Conservation (phyloP, 2,113 vertebrate genomes). For the Myiopsitta monachus region DNA sequence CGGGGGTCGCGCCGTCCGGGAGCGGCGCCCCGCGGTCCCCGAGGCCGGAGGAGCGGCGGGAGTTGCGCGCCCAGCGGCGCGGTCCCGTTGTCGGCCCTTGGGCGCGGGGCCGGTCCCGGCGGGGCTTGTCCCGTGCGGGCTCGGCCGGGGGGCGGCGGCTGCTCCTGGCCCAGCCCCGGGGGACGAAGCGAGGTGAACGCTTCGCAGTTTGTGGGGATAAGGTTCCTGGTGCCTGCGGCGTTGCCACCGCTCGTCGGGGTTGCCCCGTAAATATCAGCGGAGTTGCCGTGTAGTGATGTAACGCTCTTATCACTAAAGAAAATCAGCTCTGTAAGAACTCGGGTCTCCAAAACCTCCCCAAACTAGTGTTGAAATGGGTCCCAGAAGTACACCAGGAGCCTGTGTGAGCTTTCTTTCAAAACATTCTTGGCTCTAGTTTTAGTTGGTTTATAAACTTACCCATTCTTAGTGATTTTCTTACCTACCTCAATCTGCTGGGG, state of each 20-base stretch:
- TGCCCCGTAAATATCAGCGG: too few species aligned
- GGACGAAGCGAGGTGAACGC: neutral
- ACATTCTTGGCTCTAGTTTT: neutral
- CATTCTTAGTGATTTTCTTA: neutral
- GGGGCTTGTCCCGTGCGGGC: too few species aligned
- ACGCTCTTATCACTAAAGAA: neutral
- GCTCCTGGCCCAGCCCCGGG: neutral
- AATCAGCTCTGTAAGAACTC: neutral
- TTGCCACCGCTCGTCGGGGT: neutral
- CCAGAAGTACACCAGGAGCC: neutral
- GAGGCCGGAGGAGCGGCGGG: too few species aligned
- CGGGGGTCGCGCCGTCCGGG: too few species aligned
- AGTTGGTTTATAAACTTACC: neutral
- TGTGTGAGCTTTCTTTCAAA: neutral
- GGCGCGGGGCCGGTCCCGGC: too few species aligned
- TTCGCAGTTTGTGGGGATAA: accelerated
- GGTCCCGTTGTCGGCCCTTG: too few species aligned
- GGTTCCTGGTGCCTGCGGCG: neutral
- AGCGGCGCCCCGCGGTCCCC: too few species aligned
- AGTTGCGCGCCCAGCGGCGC: too few species aligned
- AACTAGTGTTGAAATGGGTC: neutral
- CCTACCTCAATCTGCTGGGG: neutral
- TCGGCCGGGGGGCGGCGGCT: neutral
- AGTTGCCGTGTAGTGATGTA: neutral
- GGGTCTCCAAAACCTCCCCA: neutral